Evolutionary conservation across 2,888 invertebrate genomes (phyloP), one percentile per base, ranked within the genome.

Genomic region (Lordiphosa andalusiaca): DNA sequence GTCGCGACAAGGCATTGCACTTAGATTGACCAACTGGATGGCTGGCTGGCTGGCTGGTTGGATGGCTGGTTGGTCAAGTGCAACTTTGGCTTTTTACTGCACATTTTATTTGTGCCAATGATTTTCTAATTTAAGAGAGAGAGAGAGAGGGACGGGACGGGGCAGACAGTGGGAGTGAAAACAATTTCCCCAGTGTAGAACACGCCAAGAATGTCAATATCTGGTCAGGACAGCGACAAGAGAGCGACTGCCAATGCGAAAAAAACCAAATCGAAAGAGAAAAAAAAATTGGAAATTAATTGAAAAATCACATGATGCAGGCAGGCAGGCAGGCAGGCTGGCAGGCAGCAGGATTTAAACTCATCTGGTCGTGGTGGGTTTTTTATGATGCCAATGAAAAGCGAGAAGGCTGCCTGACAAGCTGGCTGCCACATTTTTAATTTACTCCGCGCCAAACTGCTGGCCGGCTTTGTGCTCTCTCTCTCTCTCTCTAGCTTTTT

Each of bases 41-140:
- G 48, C 60, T 37, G 58, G 49, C 42, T 33, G 56, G 48, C 59
- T 40, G 58, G 50, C 19, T 19, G 19, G n/a, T n/a, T n/a, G n/a
- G n/a, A n/a, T n/a, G n/a, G 19, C 47, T 40, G 58, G 48, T 58
- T 41, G 58, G 50, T 58, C 52, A 58, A 70, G 63, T 66, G 60
- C 67, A 65, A 55, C 70, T 67, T 62, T 53, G 25, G 65, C 70
- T 42, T 56, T 56, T 60, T 57, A 40, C 54, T 71, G 59, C 61
- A 62, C 67, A 72, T 77, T 67, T 81, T 81, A 77, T 77, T 74
- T 81, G 74, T 73, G 67, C 67, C 77, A 77, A 81, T 77, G 77
- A 81, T 77, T 77, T 77, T 81, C 77, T 81, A 81, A 81, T 74
- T 74, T 70, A 53, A 58, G 46, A 53, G 47, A n/a, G 41, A 51